Evolutionary conservation across 2,797 vertebrate species (phyloP).

Genomic region (Mionectes olivaceus): DNA sequence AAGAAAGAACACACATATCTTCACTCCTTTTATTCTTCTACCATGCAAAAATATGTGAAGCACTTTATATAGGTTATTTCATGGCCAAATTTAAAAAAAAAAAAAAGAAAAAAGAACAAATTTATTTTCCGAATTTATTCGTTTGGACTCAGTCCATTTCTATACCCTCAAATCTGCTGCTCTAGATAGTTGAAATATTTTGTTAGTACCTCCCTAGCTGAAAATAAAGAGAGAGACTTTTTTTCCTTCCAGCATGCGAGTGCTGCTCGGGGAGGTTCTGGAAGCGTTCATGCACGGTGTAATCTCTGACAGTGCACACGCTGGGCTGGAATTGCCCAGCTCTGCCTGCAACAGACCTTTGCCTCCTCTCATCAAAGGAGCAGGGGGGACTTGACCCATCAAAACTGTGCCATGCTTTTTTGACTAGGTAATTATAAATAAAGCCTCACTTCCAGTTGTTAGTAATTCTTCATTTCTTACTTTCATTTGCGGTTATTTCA

Average conservation of each 20-base stretch:
- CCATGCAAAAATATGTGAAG: neutral
- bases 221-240: neutral
- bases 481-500: neutral
- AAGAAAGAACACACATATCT: neutral
- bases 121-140: neutral
- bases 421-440: constrained; percentile 21
- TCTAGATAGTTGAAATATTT: neutral
- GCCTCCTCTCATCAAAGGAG: constrained; percentile 9
- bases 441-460: neutral
- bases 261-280: constrained; percentile 4
- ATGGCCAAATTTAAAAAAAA: neutral
- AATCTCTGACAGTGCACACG: neutral
- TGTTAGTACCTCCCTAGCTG: neutral
- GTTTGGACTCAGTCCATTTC: neutral
- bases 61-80: neutral
- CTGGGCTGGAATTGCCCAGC: neutral
- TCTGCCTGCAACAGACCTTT: neutral
- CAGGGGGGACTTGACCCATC: neutral
- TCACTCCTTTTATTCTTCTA: neutral
- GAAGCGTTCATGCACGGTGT: neutral
- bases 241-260: neutral
- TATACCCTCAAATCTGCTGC: neutral
- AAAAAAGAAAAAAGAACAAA: neutral
- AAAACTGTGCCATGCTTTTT: neutral
- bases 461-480: constrained; percentile 6